Base-by-base conservation (phyloP, 2,888 invertebrate species). In the Drosophila monieri region DNA sequence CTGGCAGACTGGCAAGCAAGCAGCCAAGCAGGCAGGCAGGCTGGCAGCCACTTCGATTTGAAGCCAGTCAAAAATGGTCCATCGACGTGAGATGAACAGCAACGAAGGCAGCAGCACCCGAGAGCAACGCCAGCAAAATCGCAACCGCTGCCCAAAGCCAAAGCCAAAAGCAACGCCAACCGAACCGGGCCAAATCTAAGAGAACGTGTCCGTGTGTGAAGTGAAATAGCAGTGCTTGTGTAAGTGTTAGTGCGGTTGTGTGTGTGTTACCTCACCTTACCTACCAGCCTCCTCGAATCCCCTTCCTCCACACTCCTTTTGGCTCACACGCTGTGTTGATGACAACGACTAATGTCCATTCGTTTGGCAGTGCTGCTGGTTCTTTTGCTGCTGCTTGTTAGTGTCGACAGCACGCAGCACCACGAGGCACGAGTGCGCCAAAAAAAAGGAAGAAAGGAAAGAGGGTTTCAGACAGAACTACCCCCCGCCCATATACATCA, bases 11-110 rank as follows among this genome's bases (percentile, higher is more conserved):
- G 41, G 15, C 43, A 51, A 35, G 32, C 32, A 32, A 32, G 15
- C 47, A 27, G 15, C 12, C 32, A 32, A 32, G 15, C 47, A 27
- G 15, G 14, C 47, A 14, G 47, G 47, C 47, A 30, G 47, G 52
- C 71, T 69, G 64, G 65, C 55, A 65, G 77, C 73, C 69, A 75
- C 73, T 73, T 78, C 74, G 71, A 80, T 74, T 83, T 62, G 76
- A 79, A 78, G 80, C 78, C 89, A 91, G 91, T 91, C 88, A 87
- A 89, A 91, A 90, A 90, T 91, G 91, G 91, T 91, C 91, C 90
- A 90, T 83, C 89, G 91, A 85, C 80, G 88, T 86, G 90, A 80
- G 76, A 86, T 80, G 87, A 81, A 74, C 90, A 90, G 88, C 89
- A 89, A 88, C 89, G 87, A 89, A 60, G 67, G 62, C 66, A 66